Evolutionary conservation across 2,888 invertebrate species (phyloP).

Genomic region (Erebia ligea): DNA sequence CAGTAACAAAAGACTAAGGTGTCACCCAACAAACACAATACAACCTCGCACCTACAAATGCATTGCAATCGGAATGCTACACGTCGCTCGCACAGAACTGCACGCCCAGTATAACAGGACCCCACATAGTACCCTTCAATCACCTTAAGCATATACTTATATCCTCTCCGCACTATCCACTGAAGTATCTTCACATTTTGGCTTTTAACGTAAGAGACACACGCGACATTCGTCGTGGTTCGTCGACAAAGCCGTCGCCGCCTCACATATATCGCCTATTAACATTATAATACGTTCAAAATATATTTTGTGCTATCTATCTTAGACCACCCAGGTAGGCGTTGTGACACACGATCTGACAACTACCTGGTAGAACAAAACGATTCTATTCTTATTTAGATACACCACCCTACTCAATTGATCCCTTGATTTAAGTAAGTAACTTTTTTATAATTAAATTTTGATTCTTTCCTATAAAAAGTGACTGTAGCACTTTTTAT

Average conservation of each 20-base stretch:
- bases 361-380: constrained; percentile 76
- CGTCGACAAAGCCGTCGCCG: constrained; percentile 64
- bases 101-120: constrained; percentile 51
- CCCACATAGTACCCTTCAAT: constrained; percentile 38
- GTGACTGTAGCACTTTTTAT: constrained; percentile 19
- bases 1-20: constrained; percentile 47
- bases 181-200: constrained; percentile 45
- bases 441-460: constrained; percentile 40
- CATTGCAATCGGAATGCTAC: constrained; percentile 63
- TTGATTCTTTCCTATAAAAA: too few species aligned
- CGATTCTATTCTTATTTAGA: constrained; percentile 62
- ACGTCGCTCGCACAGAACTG: constrained; percentile 56
- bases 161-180: constrained; percentile 18
- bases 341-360: constrained; percentile 70
- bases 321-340: constrained; percentile 73
- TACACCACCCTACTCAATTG: constrained; percentile 45
- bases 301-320: constrained; percentile 76
- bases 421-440: constrained; percentile 33
- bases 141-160: constrained; percentile 11
- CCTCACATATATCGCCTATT: constrained; percentile 66
- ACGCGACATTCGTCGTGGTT: constrained; percentile 71
- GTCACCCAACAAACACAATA: constrained; percentile 51
- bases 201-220: constrained; percentile 46
- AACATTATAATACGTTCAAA: constrained; percentile 79
- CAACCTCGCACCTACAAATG: constrained; percentile 57